Conservation (phyloP, 2,113 vertebrate species). For the Hylia prasina region DNA sequence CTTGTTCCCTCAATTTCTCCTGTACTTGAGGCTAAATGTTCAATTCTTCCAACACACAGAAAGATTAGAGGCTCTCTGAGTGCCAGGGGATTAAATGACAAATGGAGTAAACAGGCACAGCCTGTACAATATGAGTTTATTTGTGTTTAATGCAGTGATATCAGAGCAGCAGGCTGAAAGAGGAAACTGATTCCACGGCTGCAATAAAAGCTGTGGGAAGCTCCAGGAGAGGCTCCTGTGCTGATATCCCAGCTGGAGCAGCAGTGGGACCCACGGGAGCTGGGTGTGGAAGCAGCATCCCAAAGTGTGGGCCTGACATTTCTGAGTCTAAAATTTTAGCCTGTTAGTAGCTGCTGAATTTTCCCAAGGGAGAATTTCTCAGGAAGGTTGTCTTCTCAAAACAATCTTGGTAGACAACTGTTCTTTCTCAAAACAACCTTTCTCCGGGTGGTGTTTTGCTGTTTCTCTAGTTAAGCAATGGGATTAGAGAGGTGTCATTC, state of each 20-base stretch:
- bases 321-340: no score
- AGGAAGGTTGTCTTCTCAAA: no score
- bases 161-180: not conserved
- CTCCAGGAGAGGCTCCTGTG: not conserved
- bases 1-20: not conserved
- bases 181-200: not conserved
- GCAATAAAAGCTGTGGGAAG: not conserved
- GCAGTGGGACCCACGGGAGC: not conserved
- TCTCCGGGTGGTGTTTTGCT: no score
- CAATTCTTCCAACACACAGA: not conserved
- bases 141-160: not conserved
- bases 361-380: no score
- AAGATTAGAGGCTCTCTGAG: not conserved
- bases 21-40: not conserved
- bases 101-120: not conserved
- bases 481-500: no score
- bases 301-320: no score
- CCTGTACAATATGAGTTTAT: not conserved
- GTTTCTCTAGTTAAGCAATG: no score
- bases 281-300: not conserved
- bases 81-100: not conserved
- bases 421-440: no score
- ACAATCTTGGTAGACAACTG: no score
- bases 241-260: not conserved
- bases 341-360: no score